A percentile compares a stretch with the other conserved stretches of the same genome.
These are phyloP conservation scores for Gyps fulvus DNA, from an alignment of 2,113 vertebrate species.

Conservation along the genomic window DNA sequence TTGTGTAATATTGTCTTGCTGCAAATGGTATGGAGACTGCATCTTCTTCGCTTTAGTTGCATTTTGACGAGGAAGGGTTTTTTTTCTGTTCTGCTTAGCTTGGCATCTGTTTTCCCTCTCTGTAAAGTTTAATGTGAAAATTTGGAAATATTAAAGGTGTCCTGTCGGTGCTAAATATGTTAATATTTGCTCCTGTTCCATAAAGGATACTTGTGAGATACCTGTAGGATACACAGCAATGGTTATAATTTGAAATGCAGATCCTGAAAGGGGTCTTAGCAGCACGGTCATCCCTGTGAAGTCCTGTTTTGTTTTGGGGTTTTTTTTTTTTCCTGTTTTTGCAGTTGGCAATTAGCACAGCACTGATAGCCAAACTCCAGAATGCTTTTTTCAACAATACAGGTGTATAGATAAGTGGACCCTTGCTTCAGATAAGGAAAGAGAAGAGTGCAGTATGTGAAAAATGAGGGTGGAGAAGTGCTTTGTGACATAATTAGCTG, in stretches of 20 bases:
- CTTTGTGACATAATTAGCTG: neutral
- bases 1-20: neutral
- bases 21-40: neutral
- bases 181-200: neutral
- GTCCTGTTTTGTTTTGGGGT: no score
- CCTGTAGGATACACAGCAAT: neutral
- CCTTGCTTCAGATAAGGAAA: neutral
- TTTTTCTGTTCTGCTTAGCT: neutral
- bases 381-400: neutral
- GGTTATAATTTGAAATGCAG: neutral
- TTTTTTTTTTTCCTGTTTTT: neutral
- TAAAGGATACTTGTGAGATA: neutral
- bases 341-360: neutral
- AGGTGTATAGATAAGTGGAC: neutral
- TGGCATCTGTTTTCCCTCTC: neutral
- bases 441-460: neutral
- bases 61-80: neutral
- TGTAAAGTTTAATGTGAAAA: neutral
- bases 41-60: neutral
- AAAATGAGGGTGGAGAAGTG: slow-evolving; percentile 32
- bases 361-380: neutral
- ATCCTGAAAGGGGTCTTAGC: neutral
- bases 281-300: neutral
- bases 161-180: neutral
- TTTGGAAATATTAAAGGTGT: neutral